Percentiles rank a stretch among this genome's conserved stretches.
These are phyloP conservation scores for Cephus pulcher DNA, from an alignment of 2,888 invertebrate species.

Conservation along the genomic window DNA sequence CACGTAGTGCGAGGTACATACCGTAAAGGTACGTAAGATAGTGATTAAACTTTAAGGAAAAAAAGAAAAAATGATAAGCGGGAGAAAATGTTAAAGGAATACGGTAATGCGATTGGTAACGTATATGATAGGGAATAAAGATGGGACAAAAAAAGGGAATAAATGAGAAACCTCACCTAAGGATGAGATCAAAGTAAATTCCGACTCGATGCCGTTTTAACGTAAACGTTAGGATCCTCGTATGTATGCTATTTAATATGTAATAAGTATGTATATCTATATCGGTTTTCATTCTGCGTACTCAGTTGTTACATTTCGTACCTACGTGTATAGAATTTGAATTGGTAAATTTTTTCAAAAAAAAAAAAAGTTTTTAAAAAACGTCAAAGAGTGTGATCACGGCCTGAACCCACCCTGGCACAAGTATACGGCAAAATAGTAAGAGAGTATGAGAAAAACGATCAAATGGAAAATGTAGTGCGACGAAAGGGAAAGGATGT, in stretches of 20 bases:
- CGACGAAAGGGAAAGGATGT: constrained; percentile 6
- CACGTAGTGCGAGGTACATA: constrained; percentile 47
- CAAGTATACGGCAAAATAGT: constrained; percentile 60
- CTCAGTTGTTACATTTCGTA: constrained; percentile 9
- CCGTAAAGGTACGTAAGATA: constrained; percentile 46
- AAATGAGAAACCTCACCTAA: background rate
- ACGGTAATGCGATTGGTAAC: constrained; percentile 18
- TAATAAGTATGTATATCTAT: background rate
- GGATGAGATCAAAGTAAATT: background rate
- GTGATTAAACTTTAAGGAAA: constrained; percentile 38
- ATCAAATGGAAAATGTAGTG: background rate
- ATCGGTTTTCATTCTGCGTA: background rate
- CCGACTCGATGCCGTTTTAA: background rate
- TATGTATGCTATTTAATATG: background rate
- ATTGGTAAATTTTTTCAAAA: constrained; percentile 5
- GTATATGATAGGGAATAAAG: constrained; percentile 11
- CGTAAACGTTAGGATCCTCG: background rate
- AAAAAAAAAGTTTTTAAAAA: constrained; percentile 27
- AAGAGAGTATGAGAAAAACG: background rate
- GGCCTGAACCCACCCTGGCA: constrained; percentile 54
- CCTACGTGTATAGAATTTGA: constrained; percentile 21
- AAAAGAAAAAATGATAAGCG: background rate
- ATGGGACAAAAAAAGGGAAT: background rate
- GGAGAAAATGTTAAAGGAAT: constrained; percentile 1
- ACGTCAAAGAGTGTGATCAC: constrained; percentile 58